A percentile compares a stretch with the other conserved stretches of the same genome.
phyloP scores from a whole-genome alignment of 2,888 invertebrate species.

The Caenorhabditis macrosperma region DNA sequence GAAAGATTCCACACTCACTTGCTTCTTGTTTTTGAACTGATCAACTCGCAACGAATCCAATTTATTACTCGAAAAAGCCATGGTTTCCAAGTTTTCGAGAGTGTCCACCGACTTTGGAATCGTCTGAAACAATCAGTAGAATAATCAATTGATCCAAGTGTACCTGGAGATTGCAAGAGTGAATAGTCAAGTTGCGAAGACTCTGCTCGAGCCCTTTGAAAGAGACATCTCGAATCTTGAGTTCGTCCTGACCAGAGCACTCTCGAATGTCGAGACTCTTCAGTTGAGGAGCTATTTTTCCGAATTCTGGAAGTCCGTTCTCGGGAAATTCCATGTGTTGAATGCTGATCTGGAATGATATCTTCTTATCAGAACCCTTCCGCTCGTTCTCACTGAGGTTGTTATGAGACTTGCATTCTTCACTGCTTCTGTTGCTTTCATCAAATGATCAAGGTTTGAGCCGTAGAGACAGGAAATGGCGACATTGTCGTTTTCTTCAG shows the following conservation, averaged over 20 bases:
- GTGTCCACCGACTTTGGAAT: conserved; percentile 56
- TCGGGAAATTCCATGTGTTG: conserved; percentile 72
- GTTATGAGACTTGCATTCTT: conserved; percentile 69
- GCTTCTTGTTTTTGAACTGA: conserved; percentile 61
- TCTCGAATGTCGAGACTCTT: conserved; percentile 66
- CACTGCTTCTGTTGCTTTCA: conserved; percentile 67
- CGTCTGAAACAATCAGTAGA: conserved; percentile 27
- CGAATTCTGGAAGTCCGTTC: conserved; percentile 58
- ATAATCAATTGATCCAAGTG: neutral
- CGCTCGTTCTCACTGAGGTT: conserved; percentile 62
- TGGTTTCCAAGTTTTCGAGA: conserved; percentile 53
- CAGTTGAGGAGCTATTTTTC: conserved; percentile 61
- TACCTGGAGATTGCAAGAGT: conserved; percentile 71
- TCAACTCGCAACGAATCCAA: conserved; percentile 52
- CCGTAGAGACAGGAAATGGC: conserved; percentile 74
- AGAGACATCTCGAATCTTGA: conserved; percentile 51
- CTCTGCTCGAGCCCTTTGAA: conserved; percentile 64
- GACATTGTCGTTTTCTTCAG: conserved; percentile 54
- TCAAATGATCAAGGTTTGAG: conserved; percentile 71
- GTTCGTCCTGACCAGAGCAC: conserved; percentile 59
- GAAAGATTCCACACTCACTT: conserved; percentile 18
- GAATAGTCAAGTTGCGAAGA: conserved; percentile 69
- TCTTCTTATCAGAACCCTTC: neutral
- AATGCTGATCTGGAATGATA: conserved; percentile 63
- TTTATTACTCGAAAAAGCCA: conserved; percentile 62